phyloP scores from a whole-genome alignment of 2,888 invertebrate species.

The Sicus ferrugineus region DNA sequence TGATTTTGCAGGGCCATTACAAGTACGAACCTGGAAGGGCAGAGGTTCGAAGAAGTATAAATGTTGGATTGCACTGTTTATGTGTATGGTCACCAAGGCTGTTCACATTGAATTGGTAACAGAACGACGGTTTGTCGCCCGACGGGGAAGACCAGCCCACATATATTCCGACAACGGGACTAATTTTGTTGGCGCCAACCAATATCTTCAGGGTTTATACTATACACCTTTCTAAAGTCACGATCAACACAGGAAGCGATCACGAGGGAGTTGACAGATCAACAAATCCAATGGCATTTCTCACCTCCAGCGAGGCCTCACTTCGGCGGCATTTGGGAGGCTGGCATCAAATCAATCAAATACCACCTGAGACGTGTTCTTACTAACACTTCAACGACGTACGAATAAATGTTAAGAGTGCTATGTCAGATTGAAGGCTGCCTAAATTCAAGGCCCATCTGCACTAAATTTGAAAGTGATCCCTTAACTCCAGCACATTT shows the following conservation, averaged over 20 bases:
- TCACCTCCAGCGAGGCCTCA: slow-evolving; percentile 22
- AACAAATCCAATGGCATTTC: slow-evolving; percentile 23
- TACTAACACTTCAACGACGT: slow-evolving; percentile 26
- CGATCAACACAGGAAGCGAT: background rate
- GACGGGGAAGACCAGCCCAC: slow-evolving; percentile 36
- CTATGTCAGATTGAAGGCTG: slow-evolving; percentile 36
- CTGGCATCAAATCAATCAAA: slow-evolving; percentile 33
- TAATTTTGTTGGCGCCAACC: slow-evolving; percentile 14
- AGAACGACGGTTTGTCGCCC: slow-evolving; percentile 32
- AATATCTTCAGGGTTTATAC: background rate
- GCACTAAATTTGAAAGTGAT: slow-evolving; percentile 12
- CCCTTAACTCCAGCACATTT: slow-evolving; percentile 43
- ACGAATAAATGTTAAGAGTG: slow-evolving; percentile 32
- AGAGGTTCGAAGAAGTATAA: slow-evolving; percentile 44
- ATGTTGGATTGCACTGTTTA: slow-evolving; percentile 46
- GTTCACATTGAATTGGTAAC: slow-evolving; percentile 15
- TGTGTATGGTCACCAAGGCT: slow-evolving; percentile 48
- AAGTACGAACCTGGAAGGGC: slow-evolving; percentile 40
- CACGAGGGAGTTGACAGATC: background rate
- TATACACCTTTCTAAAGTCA: slow-evolving; percentile 2
- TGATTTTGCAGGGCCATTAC: slow-evolving; percentile 44
- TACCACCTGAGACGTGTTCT: slow-evolving; percentile 33
- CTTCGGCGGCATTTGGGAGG: slow-evolving; percentile 34
- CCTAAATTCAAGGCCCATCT: slow-evolving; percentile 18
- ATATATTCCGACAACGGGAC: slow-evolving; percentile 25